A percentile compares a stretch with the other conserved stretches of the same genome.
phyloP scores from a whole-genome alignment of 2,888 invertebrate species.

The Tetheella fluctuosa region DNA sequence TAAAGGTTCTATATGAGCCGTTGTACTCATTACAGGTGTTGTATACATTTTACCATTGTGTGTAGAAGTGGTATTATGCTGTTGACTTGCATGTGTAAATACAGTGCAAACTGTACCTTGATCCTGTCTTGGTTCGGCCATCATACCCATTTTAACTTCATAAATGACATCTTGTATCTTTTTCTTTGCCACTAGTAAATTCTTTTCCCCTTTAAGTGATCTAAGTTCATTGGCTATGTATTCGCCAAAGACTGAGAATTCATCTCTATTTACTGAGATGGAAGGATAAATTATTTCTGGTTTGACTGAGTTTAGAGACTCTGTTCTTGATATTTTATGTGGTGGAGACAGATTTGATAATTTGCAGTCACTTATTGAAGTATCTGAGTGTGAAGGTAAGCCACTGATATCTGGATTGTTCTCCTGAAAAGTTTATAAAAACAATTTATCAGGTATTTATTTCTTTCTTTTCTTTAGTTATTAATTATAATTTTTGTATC shows the following conservation, averaged over 20 bases:
- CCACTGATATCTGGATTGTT: slow-evolving; percentile 50
- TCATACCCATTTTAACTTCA: slow-evolving; percentile 85
- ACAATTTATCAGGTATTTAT: background rate
- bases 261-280: slow-evolving; percentile 66
- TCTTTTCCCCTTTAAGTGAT: slow-evolving; percentile 82
- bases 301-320: slow-evolving; percentile 49
- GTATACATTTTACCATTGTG: slow-evolving; percentile 65
- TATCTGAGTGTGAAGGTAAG: slow-evolving; percentile 49
- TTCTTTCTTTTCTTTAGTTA: no score
- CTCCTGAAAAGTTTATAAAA: slow-evolving; percentile 56
- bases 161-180: slow-evolving; percentile 85
- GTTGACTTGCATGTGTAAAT: slow-evolving; percentile 51
- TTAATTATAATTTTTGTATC: background rate
- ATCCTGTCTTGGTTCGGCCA: slow-evolving; percentile 65
- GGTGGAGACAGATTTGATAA: slow-evolving; percentile 55
- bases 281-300: slow-evolving; percentile 50
- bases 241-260: slow-evolving; percentile 84
- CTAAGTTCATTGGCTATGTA: slow-evolving; percentile 85
- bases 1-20: slow-evolving; percentile 66
- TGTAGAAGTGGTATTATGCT: slow-evolving; percentile 47
- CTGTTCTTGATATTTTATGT: slow-evolving; percentile 58
- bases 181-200: slow-evolving; percentile 82
- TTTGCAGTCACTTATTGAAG: slow-evolving; percentile 54
- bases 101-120: slow-evolving; percentile 55
- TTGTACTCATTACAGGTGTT: slow-evolving; percentile 58